Conservation (phyloP, 2,113 vertebrate genomes). For the Delphinapterus leucas region DNA sequence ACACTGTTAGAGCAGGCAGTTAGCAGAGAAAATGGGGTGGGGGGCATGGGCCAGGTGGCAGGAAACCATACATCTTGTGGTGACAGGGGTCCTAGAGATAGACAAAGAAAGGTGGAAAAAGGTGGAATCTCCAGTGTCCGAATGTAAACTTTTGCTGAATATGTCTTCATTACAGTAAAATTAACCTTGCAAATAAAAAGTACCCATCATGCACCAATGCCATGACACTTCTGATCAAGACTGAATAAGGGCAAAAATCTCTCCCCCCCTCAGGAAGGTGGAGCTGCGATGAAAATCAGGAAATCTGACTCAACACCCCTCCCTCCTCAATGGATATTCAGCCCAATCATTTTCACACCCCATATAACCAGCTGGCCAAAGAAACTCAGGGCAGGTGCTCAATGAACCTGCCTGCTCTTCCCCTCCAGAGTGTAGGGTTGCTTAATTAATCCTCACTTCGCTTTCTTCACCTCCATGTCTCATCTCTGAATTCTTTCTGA, state of each 20-base stretch:
- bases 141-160: not conserved
- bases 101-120: not conserved
- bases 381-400: not conserved
- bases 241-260: not conserved
- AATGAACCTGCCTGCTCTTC: not conserved
- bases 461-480: not conserved
- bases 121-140: not conserved
- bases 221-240: not conserved
- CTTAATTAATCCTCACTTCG: not conserved
- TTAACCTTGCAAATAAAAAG: not conserved
- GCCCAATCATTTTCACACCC: not conserved
- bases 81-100: not conserved
- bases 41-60: not conserved
- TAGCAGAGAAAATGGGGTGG: not conserved
- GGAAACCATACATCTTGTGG: not conserved
- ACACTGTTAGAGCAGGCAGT: not conserved
- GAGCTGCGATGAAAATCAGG: not conserved
- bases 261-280: not conserved
- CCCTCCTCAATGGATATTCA: not conserved
- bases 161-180: not conserved
- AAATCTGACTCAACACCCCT: not conserved
- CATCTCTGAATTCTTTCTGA: not conserved
- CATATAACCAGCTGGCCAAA: not conserved
- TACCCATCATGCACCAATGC: not conserved
- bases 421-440: not conserved